Evolutionary conservation across 2,888 invertebrate species (phyloP).

Genomic region (Aphodius sticticus): DNA sequence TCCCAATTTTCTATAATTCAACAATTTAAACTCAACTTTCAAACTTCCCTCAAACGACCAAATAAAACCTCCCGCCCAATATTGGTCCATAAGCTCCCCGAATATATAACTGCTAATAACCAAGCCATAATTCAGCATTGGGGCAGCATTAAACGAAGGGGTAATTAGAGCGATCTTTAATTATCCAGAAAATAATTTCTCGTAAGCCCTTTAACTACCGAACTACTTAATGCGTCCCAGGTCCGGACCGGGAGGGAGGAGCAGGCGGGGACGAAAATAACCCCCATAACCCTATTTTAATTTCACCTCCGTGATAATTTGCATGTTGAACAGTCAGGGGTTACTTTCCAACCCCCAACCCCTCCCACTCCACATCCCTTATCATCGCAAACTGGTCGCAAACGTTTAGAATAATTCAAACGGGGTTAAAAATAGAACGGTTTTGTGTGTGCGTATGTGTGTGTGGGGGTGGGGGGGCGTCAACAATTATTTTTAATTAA

Average conservation of each 20-base stretch:
- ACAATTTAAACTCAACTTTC: too few relatives aligned
- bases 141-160: neutral
- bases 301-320: neutral
- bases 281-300: conserved; percentile 4
- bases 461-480: neutral
- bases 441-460: neutral
- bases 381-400: neutral
- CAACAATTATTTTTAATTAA: conserved; percentile 4
- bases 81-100: neutral
- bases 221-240: neutral
- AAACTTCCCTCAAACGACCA: too few relatives aligned
- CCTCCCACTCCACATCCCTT: neutral
- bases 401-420: neutral
- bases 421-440: neutral
- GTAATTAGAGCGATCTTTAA: neutral
- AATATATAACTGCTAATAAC: neutral
- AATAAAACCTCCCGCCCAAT: neutral
- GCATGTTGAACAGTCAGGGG: neutral
- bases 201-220: neutral
- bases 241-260: neutral
- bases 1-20: too few relatives aligned
- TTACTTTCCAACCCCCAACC: neutral
- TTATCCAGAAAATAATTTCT: conserved; percentile 4
- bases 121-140: neutral
- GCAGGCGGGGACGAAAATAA: neutral